Evolutionary conservation across 35 echinoderm and acorn worm genomes (phyloP), one percentile per base, ranked within the genome.

Genomic region (Apostichopus parvimensis): DNA sequence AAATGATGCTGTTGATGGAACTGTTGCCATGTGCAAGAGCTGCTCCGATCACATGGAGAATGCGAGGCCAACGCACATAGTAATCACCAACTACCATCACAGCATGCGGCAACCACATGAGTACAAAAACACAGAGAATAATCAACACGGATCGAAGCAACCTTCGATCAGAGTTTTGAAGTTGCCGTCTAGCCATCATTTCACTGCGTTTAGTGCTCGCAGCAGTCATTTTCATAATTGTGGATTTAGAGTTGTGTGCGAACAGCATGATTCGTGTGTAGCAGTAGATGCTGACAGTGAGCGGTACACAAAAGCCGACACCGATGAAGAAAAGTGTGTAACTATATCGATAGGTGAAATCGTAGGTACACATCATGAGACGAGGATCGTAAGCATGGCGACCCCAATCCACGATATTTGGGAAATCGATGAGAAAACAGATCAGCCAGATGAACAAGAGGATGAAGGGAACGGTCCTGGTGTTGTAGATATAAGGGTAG

Each of bases 341-440:
- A 79, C 86, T 93, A 75, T 94, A 94, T 6, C 91, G 28, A 15
- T 77, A 86, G 6, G 91, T 93, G 52, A 92, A 93, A 75, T 97
- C 91, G 91, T 94, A 97, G 6, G 95, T 97, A 59, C 95, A 95
- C 55, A 97, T 73, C 95, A 97, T 94, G 54, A 94, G 65, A 62
- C 92, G 90, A 0, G 90, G 93, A 59, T 97, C 95, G 88, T 79
- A 97, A 26, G 76, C 80, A 73, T 94, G 95, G 21, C 78, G 77
- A 1, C 95, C 95, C 95, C 95, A 97, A 12, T 93, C 93, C 1
- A 93, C 20, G 1, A 97, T 60, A 87, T 94, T 94, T 1, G 95
- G 95, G 15, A 95, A 58, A 81, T 93, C 93, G 58, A 94, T 93
- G 11, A 95, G 34, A 73, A 97, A 93, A 54, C 93, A 90, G 20